Evolutionary conservation across 1,140 invertebrate species (phyloP), one percentile per base, ranked within the genome.

Genomic region (Drosophila gunungcola): DNA sequence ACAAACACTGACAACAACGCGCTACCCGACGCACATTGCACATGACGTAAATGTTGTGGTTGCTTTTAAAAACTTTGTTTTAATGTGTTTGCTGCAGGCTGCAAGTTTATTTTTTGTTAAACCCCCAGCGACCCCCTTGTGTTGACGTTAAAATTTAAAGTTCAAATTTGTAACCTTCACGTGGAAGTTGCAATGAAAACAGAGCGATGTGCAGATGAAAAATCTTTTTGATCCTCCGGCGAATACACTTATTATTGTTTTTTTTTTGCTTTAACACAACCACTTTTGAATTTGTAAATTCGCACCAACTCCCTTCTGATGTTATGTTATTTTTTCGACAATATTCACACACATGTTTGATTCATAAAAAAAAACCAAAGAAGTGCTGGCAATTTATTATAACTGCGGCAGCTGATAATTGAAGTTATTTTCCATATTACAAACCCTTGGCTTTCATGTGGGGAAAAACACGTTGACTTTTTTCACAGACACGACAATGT

Each of bases 21-120:
- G 63, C 53, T 55, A 64, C 55, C 64, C 46, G 64, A 52, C 75
- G 57, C 75, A 77, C 69, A 83, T 67, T 79, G 82, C 81, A 83
- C 73, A 78, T 77, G 79, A 83, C 83, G 83, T 80, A 69, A 83
- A 76, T 88, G 72, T 79, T 88, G 83, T 62, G 83, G 79, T 68
- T 73, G 68, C 78, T 81, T 86, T 86, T 81, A 81, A 86, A 74
- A 75, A 88, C 67, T 83, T 86, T 85, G 68, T 83, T 86, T 82
- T 80, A 81, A 86, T 85, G 78, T 73, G 69, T 77, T 81, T 70
- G 67, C 67, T 70, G 64, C 67, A 69, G 67, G 53, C 70, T 64
- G 58, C 49, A 73, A 68, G 54, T 74, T 82, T 74, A 39, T 46
- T 70, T 69, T 70, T 46, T 48, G 32, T 69, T 69, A 21, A 9